phyloP scores from a whole-genome alignment of 2,797 vertebrate genomes.

The Okamejei kenojei region DNA sequence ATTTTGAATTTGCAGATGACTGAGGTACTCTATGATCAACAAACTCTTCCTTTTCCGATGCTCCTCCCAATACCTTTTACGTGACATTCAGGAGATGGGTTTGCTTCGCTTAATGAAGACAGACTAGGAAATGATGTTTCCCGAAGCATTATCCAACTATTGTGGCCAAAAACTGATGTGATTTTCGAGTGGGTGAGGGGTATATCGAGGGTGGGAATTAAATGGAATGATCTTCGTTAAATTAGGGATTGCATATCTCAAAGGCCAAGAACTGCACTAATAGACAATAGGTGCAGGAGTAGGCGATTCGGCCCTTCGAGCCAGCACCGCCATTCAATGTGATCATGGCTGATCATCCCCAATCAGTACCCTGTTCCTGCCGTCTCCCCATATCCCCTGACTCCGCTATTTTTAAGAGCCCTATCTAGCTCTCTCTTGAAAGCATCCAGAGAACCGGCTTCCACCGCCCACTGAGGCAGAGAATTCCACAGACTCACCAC shows the following conservation, averaged over 20 bases:
- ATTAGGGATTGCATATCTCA: constrained; percentile 51
- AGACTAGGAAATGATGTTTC: constrained; percentile 35
- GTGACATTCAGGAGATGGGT: not conserved
- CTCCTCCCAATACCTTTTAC: not conserved
- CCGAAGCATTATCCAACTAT: constrained; percentile 30
- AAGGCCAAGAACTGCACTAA: too few relatives aligned
- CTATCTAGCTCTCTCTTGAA: too few relatives aligned
- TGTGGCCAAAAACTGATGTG: constrained; percentile 44
- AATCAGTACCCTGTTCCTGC: too few relatives aligned
- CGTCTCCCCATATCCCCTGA: too few relatives aligned
- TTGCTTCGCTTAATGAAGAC: not conserved
- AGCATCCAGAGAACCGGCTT: too few relatives aligned
- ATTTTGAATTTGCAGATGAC: not conserved
- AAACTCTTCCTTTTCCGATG: not conserved
- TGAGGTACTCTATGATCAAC: not conserved
- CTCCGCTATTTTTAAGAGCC: too few relatives aligned
- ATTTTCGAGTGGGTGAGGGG: constrained; percentile 40
- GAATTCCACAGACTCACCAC: too few relatives aligned
- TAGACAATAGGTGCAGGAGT: too few relatives aligned
- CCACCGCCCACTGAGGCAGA: too few relatives aligned
- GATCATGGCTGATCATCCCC: too few relatives aligned
- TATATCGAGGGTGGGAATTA: not conserved
- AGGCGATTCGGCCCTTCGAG: too few relatives aligned
- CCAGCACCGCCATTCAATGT: too few relatives aligned
- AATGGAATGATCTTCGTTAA: constrained; percentile 41